Base-by-base conservation (phyloP, 1,140 invertebrate species). In the Wasmannia auropunctata region DNA sequence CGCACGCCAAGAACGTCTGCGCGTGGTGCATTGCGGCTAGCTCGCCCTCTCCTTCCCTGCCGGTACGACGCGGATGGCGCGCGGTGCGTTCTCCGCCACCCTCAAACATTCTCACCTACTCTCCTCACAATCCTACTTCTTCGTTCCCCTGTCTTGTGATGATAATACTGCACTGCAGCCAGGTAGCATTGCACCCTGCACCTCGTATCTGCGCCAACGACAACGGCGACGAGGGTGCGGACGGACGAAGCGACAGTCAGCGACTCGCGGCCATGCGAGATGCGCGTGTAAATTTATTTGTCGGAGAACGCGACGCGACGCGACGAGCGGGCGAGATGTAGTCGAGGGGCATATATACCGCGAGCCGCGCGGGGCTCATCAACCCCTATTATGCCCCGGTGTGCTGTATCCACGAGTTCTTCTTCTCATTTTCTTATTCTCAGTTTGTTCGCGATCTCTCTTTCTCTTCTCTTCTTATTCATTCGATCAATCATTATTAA, bases 11-110 rank as follows among this genome's bases (percentile, higher is more conserved):
- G 90, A 76, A 92, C 91, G 90, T 92, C 91, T 93, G 92, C 92
- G 91, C 91, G 91, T 92, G 89, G 84, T 92, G 92, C 91, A 93
- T 92, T 92, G 91, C 91, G 91, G 92, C 86, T 91, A 87, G 87
- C 86, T 79, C 77, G 72, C 83, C 81, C 83, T 51, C 43, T 70
- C 81, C 31, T 74, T n/a, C 22, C 63, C 25, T 76, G 76, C 25
- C 58, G n/a, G 6, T 34, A 43, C 16, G 14, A n/a, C n/a, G 58
- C 11, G 40, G 40, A 43, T 10, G 8, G 22, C 46, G 43, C 46
- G 22, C 25, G 25, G 46, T 4, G 22, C 40, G 28, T 70, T 3
- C 43, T 69, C 49, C 58, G 43, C 16, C 40, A 75, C 16, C 40
- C 58, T 72, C 51, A n/a, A 63, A 49, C 1, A 2, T 7, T 6